Base-by-base conservation (phyloP, 1,140 invertebrate species). In the Mamestra configurata region DNA sequence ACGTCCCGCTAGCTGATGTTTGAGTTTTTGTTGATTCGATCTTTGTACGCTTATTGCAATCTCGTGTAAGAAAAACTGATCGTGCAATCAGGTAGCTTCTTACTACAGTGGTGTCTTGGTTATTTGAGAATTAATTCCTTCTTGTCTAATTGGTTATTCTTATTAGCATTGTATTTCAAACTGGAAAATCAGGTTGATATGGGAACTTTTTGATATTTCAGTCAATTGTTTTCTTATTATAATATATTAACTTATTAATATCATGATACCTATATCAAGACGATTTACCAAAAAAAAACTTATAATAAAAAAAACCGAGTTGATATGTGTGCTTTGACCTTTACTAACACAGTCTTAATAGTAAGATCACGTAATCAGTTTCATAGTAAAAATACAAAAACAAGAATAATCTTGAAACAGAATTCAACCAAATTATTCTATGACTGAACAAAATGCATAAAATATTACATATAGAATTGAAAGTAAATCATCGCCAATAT, bases 401-500 rank as follows among this genome's bases (percentile, higher is more conserved):
- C 37, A 10, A 5, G 4, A 57, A 11, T 10, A 24, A 43, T 0
- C 0, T 13, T 43, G 3, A 64, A 64, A 18, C 2, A 35, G 11
- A 66, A 37, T 66, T 4, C 35, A 59, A 20, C 35, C 15, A 37
- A 8, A 66, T 40, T 10, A 66, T 53, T 55, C 70, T 55, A 51
- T 53, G 35, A 53, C n/a, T 68, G 13, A 53, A 51, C 24, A 40
- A 66, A 43, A 72, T 72, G 43, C 27, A 53, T 49, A 20, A 31
- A 72, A 53, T 72, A 55, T 72, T 35, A 37, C 43, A 72, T 72
- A 55, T 55, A 11, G 70, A 55, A 55, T 53, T 20, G n/a, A 66
- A 66, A 40, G 24, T 72, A 72, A 72, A 72, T 72, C 70, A 72
- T 35, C 15, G n/a, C 43, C n/a, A 72, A 51, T 51, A 49, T 35